Base-by-base conservation (phyloP, 1,140 invertebrate genomes). In the Cherax quadricarinatus region DNA sequence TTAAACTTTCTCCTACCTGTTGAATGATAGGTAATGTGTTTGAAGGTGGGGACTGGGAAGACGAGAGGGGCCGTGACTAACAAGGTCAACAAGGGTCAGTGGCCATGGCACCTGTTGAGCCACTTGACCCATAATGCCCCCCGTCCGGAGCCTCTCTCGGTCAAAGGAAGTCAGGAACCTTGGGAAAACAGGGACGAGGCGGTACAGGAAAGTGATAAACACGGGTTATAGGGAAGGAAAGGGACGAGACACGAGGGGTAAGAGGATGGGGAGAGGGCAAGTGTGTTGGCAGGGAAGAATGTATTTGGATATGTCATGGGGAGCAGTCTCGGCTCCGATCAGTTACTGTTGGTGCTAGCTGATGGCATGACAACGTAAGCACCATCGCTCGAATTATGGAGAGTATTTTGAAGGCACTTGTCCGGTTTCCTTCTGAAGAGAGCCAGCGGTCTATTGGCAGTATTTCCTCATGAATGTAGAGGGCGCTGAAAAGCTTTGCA, bases 31-130 rank as follows among this genome's bases (percentile, higher is more conserved):
- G 30, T 41, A 41, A 41, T 2, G 30, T 41, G 30, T 41, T 41
- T 41, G 53, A 14, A 14, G 6, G 53, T 9, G 53, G 53, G 53
- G 53, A 57, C 6, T 14, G 53, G 53, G 53, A 57, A 41, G 0
- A 41, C 30, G 70, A 21, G 70, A 9, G 70, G 24, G 5, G 70
- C n/a, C 70, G 70, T 75, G n/a, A 75, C 70, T 75, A 75, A 75
- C 70, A 75, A 30, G 70, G 70, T 75, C 62, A 85, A 70, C 48
- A 41, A 5, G 83, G 49, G 53, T 85, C 41, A 70, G 21, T 14
- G n/a, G n/a, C 7, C 83, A 66, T 24, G 41, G 57, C 83, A 85
- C 83, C 83, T 70, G 83, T 85, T 24, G 24, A 62, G 48, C 57
- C 83, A 85, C 83, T 62, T 85, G 83, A 57, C 83, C 53, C 53